Conservation (phyloP, 2,888 invertebrate species). For the Tinea pellionella region DNA sequence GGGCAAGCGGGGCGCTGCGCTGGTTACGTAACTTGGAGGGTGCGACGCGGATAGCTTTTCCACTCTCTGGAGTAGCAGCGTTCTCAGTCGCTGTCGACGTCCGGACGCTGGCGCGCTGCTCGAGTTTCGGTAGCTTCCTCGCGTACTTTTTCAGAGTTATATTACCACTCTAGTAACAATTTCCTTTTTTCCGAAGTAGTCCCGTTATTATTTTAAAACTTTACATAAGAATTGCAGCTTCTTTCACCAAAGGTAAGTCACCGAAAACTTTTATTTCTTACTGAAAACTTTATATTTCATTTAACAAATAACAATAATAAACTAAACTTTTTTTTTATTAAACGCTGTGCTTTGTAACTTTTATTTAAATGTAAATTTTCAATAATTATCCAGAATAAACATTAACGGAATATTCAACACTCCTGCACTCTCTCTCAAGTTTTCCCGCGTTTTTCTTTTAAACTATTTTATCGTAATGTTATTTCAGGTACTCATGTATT, state of each 20-base stretch:
- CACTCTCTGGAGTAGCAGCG: not conserved
- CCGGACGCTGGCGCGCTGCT: not conserved
- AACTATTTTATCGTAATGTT: not conserved
- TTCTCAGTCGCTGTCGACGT: not conserved
- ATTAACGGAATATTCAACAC: too few species aligned
- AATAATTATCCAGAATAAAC: too few species aligned
- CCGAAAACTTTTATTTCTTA: not conserved
- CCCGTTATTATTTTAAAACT: not conserved
- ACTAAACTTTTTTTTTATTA: not conserved
- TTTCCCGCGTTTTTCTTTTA: not conserved
- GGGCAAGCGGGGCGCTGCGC: constrained; percentile 53
- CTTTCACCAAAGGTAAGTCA: not conserved
- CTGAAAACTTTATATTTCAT: not conserved
- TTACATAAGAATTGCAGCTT: not conserved
- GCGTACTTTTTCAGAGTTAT: not conserved
- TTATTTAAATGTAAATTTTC: too few species aligned
- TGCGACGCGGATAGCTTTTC: constrained; percentile 10
- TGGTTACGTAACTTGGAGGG: constrained; percentile 42
- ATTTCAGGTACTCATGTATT: too few species aligned
- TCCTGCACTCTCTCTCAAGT: not conserved
- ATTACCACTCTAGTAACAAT: not conserved
- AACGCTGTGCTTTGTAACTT: not conserved
- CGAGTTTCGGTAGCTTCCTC: not conserved
- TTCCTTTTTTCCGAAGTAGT: not conserved
- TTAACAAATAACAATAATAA: not conserved